These are phyloP conservation scores for Stegophylla sp. DNA, from an alignment of 2,888 invertebrate species.

Conservation along the genomic window DNA sequence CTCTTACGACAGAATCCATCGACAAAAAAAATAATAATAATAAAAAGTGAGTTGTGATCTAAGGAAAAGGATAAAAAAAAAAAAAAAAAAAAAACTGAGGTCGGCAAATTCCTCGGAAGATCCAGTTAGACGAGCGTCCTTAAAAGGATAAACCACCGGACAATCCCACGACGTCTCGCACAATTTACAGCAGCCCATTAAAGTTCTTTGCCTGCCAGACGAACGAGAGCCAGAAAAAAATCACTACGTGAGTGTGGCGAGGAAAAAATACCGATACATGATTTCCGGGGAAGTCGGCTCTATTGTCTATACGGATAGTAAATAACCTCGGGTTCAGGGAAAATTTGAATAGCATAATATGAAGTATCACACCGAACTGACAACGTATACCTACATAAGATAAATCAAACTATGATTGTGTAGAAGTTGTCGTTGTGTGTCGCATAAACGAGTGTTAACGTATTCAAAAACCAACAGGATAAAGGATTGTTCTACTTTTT, in stretches of 20 bases:
- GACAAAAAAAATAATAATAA: conserved; percentile 1
- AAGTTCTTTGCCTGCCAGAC: conserved; percentile 50
- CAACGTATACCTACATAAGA: not conserved
- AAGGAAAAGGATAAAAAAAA: conserved; percentile 23
- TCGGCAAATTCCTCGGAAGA: conserved; percentile 33
- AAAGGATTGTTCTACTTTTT: conserved; percentile 1
- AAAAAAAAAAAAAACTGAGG: conserved; percentile 35
- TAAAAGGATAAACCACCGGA: conserved; percentile 57
- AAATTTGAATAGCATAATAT: conserved; percentile 46
- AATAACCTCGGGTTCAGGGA: conserved; percentile 9
- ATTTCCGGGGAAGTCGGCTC: conserved; percentile 33
- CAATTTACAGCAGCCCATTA: conserved; percentile 33
- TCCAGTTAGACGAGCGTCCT: conserved; percentile 49
- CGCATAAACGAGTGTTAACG: not conserved
- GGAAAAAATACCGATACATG: conserved; percentile 26
- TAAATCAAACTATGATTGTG: not conserved
- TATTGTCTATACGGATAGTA: conserved; percentile 41
- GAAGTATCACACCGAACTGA: not conserved
- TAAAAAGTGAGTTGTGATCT: conserved; percentile 18
- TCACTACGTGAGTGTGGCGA: conserved; percentile 28
- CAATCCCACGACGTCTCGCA: conserved; percentile 49
- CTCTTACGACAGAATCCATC: not conserved
- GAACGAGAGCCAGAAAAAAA: conserved; percentile 41
- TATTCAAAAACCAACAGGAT: conserved; percentile 11
- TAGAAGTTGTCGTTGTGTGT: not conserved